These are phyloP conservation scores for Prunella strophiata DNA, from an alignment of 2,797 vertebrate genomes.

Conservation along the genomic window DNA sequence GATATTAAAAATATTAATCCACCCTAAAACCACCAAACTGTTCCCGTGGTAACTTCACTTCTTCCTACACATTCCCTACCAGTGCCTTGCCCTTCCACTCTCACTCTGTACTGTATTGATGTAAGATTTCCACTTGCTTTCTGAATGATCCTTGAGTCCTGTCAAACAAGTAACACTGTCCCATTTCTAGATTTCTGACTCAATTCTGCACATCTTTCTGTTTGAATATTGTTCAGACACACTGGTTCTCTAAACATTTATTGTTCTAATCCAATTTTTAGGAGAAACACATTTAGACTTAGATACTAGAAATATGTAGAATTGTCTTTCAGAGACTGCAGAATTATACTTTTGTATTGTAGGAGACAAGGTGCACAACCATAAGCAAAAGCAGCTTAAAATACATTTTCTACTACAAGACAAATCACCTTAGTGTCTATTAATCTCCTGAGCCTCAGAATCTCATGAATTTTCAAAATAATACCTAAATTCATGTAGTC, in stretches of 20 bases:
- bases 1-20: not conserved
- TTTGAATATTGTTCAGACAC: not conserved
- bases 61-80: not conserved
- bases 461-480: constrained; percentile 36
- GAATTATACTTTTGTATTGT: not conserved
- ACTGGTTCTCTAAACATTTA: not conserved
- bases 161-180: not conserved
- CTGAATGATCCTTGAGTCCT: not conserved
- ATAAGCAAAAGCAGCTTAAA: constrained; percentile 41
- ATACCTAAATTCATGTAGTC: not conserved
- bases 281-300: not conserved
- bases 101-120: not conserved
- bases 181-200: not conserved
- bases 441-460: constrained; percentile 31
- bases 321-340: not conserved
- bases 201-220: not conserved
- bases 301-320: not conserved
- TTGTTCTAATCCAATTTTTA: not conserved
- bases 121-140: not conserved
- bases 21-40: not conserved
- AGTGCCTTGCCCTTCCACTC: not conserved
- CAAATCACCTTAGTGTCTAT: constrained; percentile 28
- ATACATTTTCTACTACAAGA: not conserved
- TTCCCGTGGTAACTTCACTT: not conserved
- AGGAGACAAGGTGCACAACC: not conserved